phyloP scores from a whole-genome alignment of 2,888 invertebrate species.

The Lordiphosa andalusiaca region DNA sequence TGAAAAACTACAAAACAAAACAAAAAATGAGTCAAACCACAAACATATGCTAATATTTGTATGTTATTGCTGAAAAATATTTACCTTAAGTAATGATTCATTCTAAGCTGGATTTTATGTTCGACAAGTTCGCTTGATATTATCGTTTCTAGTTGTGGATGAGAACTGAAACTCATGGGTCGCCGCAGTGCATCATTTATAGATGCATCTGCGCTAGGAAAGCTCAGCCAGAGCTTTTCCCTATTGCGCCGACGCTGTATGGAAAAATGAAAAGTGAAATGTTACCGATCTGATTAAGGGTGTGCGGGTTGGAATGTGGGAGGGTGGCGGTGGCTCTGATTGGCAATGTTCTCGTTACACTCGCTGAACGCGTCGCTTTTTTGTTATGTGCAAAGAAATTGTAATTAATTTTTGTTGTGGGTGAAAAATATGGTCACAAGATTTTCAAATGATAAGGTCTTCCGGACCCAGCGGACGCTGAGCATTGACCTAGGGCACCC shows the following conservation, averaged over 20 bases:
- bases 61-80: no score
- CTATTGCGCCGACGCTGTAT: slow-evolving; percentile 42
- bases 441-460: slow-evolving; percentile 26
- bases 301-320: not conserved
- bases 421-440: slow-evolving; percentile 18
- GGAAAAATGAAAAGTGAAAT: slow-evolving; percentile 48
- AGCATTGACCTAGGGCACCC: no score
- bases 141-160: slow-evolving; percentile 17
- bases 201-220: slow-evolving; percentile 29
- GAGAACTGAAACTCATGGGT: slow-evolving; percentile 39
- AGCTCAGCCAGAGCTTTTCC: slow-evolving; percentile 62
- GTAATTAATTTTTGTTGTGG: slow-evolving; percentile 11
- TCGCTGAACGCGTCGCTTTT: slow-evolving; percentile 33
- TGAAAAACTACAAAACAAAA: slow-evolving; percentile 25
- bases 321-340: not conserved
- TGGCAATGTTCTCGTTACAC: slow-evolving; percentile 36
- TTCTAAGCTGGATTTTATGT: not conserved
- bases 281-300: slow-evolving; percentile 40
- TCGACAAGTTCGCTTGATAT: not conserved
- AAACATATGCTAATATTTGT: not conserved
- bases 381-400: slow-evolving; percentile 18
- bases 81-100: slow-evolving; percentile 25
- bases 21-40: not conserved
- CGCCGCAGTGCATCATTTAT: slow-evolving; percentile 50
- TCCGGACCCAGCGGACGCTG: slow-evolving; percentile 9